These are phyloP conservation scores for Crenuchus spilurus DNA, from an alignment of 2,797 vertebrate genomes.

Conservation along the genomic window DNA sequence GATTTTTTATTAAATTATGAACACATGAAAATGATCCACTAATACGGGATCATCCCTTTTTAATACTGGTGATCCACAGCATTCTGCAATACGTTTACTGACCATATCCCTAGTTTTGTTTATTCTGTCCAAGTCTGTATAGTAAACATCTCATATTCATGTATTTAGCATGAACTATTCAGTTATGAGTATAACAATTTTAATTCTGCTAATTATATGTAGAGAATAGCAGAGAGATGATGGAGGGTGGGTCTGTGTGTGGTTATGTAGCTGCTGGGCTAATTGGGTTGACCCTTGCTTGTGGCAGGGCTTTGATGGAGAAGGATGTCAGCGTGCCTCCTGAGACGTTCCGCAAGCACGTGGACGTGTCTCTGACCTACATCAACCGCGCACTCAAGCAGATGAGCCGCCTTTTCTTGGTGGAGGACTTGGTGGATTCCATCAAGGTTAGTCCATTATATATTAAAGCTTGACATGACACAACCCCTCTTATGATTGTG, in stretches of 20 bases:
- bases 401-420: conserved; percentile 88
- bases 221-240: neutral
- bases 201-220: neutral
- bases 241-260: conserved; percentile 17
- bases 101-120: too few species aligned
- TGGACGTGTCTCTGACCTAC: conserved; percentile 81
- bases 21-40: too few species aligned
- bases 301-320: conserved; percentile 84
- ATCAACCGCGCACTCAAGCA: conserved; percentile 86
- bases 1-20: too few species aligned
- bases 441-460: conserved; percentile 80
- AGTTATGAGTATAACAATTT: too few species aligned
- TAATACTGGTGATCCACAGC: too few species aligned
- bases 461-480: neutral
- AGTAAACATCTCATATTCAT: too few species aligned
- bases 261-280: conserved; percentile 12
- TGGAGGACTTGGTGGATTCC: conserved; percentile 92
- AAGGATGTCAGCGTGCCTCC: conserved; percentile 88
- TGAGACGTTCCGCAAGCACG: conserved; percentile 88
- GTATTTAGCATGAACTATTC: too few species aligned
- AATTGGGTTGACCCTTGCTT: conserved; percentile 54
- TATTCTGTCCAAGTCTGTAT: too few species aligned
- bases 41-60: too few species aligned
- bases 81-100: too few species aligned
- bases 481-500: neutral